Conservation (phyloP, 2,113 vertebrate genomes). For the Alces alces region DNA sequence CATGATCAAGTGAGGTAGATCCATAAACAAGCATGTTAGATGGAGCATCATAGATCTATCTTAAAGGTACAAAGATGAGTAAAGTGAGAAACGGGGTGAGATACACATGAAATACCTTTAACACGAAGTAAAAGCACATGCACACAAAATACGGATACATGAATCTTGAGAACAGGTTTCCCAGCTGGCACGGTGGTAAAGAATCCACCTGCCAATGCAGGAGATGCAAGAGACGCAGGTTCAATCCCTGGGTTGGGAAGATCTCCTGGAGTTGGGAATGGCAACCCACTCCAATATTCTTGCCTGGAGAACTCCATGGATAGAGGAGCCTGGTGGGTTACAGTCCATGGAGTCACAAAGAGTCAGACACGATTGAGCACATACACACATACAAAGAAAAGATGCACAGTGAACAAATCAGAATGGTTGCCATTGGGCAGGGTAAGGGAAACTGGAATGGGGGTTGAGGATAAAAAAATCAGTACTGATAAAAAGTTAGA, state of each 20-base stretch:
- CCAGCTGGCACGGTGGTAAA: neutral
- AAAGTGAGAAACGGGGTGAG: neutral
- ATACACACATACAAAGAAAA: neutral
- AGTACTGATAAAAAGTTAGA: neutral
- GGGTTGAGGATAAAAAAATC: neutral
- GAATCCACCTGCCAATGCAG: neutral
- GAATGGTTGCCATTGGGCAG: neutral
- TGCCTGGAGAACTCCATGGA: neutral
- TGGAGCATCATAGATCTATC: neutral
- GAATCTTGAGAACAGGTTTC: neutral
- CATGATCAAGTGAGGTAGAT: neutral
- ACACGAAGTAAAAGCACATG: neutral
- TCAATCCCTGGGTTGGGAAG: neutral
- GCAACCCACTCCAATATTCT: neutral
- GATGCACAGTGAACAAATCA: neutral
- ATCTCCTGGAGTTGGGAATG: neutral
- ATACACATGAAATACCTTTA: neutral
- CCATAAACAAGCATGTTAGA: neutral
- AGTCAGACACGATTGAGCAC: accelerated
- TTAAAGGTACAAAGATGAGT: neutral
- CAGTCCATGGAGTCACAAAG: neutral
- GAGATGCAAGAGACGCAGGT: neutral
- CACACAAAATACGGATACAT: neutral
- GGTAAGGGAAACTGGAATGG: neutral
- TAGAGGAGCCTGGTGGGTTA: neutral